Percentiles rank a stretch among this genome's conserved stretches.
Conservation (phyloP, 2,113 vertebrate genomes). For the Uropsilus gracilis region DNA sequence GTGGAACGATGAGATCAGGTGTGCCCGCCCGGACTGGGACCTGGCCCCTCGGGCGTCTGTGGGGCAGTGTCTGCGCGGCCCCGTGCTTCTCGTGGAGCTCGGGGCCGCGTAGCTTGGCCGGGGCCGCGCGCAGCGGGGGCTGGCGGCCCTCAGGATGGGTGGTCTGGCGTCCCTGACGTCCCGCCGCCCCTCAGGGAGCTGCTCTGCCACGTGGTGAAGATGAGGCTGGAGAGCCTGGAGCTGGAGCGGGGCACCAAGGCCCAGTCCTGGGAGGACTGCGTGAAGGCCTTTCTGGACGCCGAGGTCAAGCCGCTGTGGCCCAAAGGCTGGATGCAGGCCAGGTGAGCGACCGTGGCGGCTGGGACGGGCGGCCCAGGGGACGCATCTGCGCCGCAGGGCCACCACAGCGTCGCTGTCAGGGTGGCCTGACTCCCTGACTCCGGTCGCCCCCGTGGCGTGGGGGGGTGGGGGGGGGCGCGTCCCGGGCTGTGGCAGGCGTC, state of each 20-base stretch:
- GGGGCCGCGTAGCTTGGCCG: too few relatives aligned
- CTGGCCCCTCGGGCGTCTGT: slow-evolving; percentile 68
- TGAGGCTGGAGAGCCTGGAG: slow-evolving; percentile 90
- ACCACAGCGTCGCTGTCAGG: background rate
- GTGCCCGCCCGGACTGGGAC: slow-evolving; percentile 67
- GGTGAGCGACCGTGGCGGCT: slow-evolving; percentile 85
- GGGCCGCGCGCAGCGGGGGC: too few relatives aligned
- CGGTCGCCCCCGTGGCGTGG: too few relatives aligned
- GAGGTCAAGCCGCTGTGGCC: slow-evolving; percentile 97
- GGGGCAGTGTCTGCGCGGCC: slow-evolving; percentile 59
- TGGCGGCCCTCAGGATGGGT: too few relatives aligned
- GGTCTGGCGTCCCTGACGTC: slow-evolving; percentile 68
- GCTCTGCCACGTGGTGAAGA: slow-evolving; percentile 90
- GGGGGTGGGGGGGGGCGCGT: too few relatives aligned
- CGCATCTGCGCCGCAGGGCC: background rate
- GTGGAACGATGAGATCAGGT: slow-evolving; percentile 97
- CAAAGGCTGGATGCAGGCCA: slow-evolving; percentile 98
- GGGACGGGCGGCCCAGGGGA: background rate
- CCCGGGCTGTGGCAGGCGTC: too few relatives aligned
- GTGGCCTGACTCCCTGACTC: too few relatives aligned
- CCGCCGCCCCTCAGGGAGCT: slow-evolving; percentile 88
- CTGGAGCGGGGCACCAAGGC: slow-evolving; percentile 86
- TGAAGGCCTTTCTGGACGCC: slow-evolving; percentile 92
- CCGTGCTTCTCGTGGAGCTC: slow-evolving; percentile 33
- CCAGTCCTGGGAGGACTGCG: slow-evolving; percentile 91